Conservation (phyloP, 1,140 invertebrate species). For the Teleogryllus occipitalis region DNA sequence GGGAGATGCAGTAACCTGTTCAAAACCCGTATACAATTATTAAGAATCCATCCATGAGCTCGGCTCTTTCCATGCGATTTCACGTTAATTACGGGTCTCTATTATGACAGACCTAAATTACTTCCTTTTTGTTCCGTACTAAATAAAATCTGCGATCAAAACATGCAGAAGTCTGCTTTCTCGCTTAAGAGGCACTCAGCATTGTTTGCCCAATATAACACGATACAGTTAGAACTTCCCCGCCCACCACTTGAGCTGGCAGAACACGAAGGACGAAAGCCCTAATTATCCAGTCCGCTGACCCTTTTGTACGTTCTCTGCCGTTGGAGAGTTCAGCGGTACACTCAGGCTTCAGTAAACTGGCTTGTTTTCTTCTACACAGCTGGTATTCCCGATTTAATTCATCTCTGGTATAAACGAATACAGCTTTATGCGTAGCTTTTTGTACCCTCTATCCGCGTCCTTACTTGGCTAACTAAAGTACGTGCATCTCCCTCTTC, state of each 20-base stretch:
- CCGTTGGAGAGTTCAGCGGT: neutral
- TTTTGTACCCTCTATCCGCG: neutral
- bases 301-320: neutral
- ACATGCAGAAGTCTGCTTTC: conserved; percentile 3
- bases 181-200: neutral
- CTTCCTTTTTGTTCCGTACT: neutral
- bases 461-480: neutral
- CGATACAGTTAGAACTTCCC: neutral
- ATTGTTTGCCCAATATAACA: conserved; percentile 5
- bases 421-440: neutral
- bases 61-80: neutral
- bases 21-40: too few species aligned
- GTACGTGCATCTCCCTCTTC: neutral
- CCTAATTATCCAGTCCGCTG: conserved; percentile 3
- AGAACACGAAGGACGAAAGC: neutral
- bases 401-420: neutral
- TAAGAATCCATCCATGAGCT: neutral
- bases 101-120: neutral
- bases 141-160: conserved; percentile 5
- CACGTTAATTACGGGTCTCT: neutral
- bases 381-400: neutral
- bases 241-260: neutral
- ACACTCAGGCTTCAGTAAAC: neutral
- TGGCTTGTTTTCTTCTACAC: neutral
- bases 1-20: too few species aligned